Conservation (phyloP, 1,140 invertebrate species). For the Scylla paramamosain region DNA sequence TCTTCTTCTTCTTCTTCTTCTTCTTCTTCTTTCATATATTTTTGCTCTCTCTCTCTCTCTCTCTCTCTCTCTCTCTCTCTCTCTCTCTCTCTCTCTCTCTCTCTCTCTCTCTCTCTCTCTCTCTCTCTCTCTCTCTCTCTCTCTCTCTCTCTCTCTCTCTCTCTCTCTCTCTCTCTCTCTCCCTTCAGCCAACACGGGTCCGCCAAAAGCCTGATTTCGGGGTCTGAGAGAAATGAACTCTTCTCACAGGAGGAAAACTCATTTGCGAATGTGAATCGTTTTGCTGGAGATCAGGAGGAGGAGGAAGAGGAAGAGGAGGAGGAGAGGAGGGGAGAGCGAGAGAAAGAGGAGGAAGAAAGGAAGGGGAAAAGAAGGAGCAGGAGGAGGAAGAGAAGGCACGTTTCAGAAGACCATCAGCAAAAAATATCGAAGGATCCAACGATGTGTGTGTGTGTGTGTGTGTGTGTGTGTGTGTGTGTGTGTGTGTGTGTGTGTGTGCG, state of each 20-base stretch:
- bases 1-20: no score
- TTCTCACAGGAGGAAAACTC: not conserved
- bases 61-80: no score
- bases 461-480: not conserved
- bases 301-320: not conserved
- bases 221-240: slow-evolving; percentile 4
- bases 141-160: not conserved
- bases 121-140: no score
- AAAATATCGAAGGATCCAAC: not conserved
- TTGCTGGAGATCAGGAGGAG: slow-evolving; percentile 19
- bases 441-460: not conserved
- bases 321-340: not conserved
- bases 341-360: not conserved
- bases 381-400: not conserved
- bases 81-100: no score
- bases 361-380: not conserved
- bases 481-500: no score
- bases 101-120: no score
- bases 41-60: no score
- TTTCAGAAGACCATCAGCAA: not conserved
- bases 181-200: not conserved
- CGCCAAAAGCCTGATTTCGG: slow-evolving; percentile 10
- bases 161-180: not conserved
- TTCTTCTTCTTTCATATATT: no score
- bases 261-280: slow-evolving; percentile 23